A percentile compares a stretch with the other conserved stretches of the same genome.
Conservation (phyloP, 2,113 vertebrate species). For the Oenanthe oenanthe region DNA sequence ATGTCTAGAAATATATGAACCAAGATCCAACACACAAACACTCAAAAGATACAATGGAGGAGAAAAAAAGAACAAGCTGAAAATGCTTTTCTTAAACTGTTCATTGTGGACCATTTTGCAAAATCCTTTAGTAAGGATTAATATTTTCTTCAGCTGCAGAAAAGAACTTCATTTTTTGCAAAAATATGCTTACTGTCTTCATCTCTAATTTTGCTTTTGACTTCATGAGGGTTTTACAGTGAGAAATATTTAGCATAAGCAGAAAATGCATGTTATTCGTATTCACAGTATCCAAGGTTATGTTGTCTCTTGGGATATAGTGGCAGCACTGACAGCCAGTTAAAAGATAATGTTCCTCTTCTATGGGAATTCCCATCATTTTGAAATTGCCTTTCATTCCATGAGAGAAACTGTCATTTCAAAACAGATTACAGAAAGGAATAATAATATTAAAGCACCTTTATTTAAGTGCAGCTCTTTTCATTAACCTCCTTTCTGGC, state of each 20-base stretch:
- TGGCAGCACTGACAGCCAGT: background rate
- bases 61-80: background rate
- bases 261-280: background rate
- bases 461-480: background rate
- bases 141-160: background rate
- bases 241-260: background rate
- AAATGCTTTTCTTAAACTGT: background rate
- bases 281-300: background rate
- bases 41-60: background rate
- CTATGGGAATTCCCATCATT: background rate
- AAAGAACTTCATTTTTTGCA: background rate
- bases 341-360: background rate
- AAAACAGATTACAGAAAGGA: slow-evolving; percentile 21
- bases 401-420: slow-evolving; percentile 16
- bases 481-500: slow-evolving; percentile 6
- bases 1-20: background rate
- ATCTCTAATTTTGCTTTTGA: background rate
- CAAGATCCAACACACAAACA: background rate
- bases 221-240: background rate
- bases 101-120: background rate
- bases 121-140: background rate
- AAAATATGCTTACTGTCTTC: background rate
- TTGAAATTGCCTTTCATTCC: slow-evolving; percentile 2
- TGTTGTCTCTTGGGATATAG: background rate
- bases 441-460: background rate